phyloP scores from a whole-genome alignment of 2,888 invertebrate species.

The Leptopilina drosophilae region DNA sequence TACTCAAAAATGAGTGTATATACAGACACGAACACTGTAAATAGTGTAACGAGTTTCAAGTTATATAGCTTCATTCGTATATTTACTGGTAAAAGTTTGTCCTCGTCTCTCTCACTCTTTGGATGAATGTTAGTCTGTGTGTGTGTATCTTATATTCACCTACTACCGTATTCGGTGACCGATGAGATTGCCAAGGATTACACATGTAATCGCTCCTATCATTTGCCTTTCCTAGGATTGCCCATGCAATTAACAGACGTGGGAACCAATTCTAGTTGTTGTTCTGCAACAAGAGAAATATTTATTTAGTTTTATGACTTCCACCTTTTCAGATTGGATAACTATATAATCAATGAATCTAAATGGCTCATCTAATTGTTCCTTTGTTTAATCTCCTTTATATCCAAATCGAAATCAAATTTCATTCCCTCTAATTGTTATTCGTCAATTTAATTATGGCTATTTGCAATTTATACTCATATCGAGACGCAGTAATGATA shows the following conservation, averaged over 20 bases:
- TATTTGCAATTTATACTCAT: too few relatives aligned
- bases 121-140: constrained; percentile 1
- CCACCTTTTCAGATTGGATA: neutral
- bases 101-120: neutral
- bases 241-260: constrained; percentile 15
- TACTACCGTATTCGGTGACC: constrained; percentile 68
- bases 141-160: constrained; percentile 62
- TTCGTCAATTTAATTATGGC: too few relatives aligned
- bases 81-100: neutral
- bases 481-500: too few relatives aligned
- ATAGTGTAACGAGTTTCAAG: too few relatives aligned
- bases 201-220: constrained; percentile 47
- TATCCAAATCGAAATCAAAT: too few relatives aligned
- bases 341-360: neutral
- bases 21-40: neutral
- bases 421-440: too few relatives aligned
- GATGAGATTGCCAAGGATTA: constrained; percentile 49
- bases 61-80: too few relatives aligned
- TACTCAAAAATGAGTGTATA: neutral
- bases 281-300: neutral
- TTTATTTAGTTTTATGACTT: constrained; percentile 10
- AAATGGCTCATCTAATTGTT: constrained; percentile 4
- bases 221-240: constrained; percentile 17
- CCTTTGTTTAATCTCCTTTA: too few relatives aligned
- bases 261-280: neutral